These are phyloP conservation scores for Notolepis coatsorum DNA, from an alignment of 2,797 vertebrate genomes.

Conservation along the genomic window DNA sequence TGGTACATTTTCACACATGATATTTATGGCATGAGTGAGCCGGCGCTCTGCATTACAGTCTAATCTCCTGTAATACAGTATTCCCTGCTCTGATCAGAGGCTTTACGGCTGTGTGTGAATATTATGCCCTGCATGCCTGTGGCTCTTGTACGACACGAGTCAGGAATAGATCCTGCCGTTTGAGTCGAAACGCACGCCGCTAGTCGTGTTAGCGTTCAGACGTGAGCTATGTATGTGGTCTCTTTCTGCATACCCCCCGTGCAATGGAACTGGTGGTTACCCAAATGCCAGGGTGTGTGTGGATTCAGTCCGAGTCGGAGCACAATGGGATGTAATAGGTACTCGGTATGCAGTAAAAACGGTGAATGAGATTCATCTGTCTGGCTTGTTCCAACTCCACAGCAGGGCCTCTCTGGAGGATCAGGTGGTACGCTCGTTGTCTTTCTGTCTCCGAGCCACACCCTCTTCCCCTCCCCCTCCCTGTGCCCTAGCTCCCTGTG, in stretches of 20 bases:
- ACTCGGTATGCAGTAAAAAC: slow-evolving; percentile 18
- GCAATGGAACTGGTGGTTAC: neutral
- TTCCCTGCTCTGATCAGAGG: slow-evolving; percentile 33
- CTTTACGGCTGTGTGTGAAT: slow-evolving; percentile 37
- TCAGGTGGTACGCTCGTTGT: slow-evolving; percentile 64
- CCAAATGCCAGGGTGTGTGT: neutral
- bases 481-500: slow-evolving; percentile 58
- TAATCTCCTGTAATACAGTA: slow-evolving; percentile 58
- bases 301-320: slow-evolving; percentile 6
- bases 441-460: slow-evolving; percentile 61
- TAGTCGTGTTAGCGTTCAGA: neutral
- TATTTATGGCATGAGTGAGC: slow-evolving; percentile 36
- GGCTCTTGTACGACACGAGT: slow-evolving; percentile 28
- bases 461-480: slow-evolving; percentile 39
- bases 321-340: neutral
- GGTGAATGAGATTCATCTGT: slow-evolving; percentile 46
- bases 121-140: slow-evolving; percentile 32
- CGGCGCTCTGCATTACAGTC: slow-evolving; percentile 43
- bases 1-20: slow-evolving; percentile 32
- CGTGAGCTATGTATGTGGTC: neutral
- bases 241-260: slow-evolving; percentile 5
- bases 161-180: neutral
- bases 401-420: slow-evolving; percentile 60
- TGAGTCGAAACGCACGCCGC: neutral
- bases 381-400: slow-evolving; percentile 68